A percentile compares a stretch with the other conserved stretches of the same genome.
phyloP scores from a whole-genome alignment of 2,888 invertebrate species.

The Craniophora ligustri region DNA sequence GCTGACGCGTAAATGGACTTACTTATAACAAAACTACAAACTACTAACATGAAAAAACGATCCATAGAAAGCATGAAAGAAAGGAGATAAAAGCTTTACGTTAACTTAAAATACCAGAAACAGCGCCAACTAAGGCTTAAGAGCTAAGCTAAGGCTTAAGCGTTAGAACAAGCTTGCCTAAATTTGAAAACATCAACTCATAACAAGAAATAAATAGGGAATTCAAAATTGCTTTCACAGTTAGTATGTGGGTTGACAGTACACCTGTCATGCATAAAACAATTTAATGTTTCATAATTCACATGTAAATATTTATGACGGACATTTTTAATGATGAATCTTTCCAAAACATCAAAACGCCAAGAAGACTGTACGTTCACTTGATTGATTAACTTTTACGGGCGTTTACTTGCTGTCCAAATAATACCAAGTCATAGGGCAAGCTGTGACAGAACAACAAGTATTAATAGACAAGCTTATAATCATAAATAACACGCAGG shows the following conservation, averaged over 20 bases:
- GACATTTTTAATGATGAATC: conserved; percentile 29
- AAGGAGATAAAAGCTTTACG: too few relatives aligned
- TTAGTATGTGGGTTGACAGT: neutral
- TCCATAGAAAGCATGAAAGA: too few relatives aligned
- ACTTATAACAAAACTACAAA: too few relatives aligned
- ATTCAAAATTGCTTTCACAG: neutral
- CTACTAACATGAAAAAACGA: too few relatives aligned
- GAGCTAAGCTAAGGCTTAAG: too few relatives aligned
- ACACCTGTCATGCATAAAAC: too few relatives aligned
- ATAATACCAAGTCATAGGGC: conserved; percentile 2
- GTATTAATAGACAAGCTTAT: conserved; percentile 41
- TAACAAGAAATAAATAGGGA: neutral
- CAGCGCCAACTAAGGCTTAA: too few relatives aligned
- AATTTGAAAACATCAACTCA: too few relatives aligned
- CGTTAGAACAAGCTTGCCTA: too few relatives aligned
- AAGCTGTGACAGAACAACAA: conserved; percentile 4
- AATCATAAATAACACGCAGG: conserved; percentile 10
- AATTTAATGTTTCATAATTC: too few relatives aligned
- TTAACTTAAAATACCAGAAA: too few relatives aligned
- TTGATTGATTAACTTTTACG: conserved; percentile 45
- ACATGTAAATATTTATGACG: neutral
- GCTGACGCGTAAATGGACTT: too few relatives aligned
- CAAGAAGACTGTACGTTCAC: conserved; percentile 13
- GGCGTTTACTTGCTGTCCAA: conserved; percentile 3
- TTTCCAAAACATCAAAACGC: conserved; percentile 26